Evolutionary conservation across 2,888 invertebrate genomes (phyloP), one percentile per base, ranked within the genome.

Genomic region (Cephus spinipes): DNA sequence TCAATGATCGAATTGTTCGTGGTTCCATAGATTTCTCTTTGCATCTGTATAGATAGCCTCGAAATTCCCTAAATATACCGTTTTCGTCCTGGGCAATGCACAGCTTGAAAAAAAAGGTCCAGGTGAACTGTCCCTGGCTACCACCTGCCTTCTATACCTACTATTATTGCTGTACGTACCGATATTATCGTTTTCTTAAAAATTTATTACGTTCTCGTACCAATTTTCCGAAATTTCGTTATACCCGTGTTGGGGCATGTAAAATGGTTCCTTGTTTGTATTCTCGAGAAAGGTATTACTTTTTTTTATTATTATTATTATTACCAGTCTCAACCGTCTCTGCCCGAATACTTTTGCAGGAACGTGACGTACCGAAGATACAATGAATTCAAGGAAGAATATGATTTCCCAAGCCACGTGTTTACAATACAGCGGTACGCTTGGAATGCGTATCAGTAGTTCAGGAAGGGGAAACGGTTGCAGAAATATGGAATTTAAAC

Each of bases 81-180:
- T 75, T 83, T 77, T 82, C 80, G 81, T 83, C 80, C 80, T 15
- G 75, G 76, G 73, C 80, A 74, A 79, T 82, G 80, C 77, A 79
- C 80, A 84, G 84, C 84, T 80, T 81, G 83, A 84, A 83, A 85
- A 83, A 85, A 84, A 82, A 82, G 80, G 82, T 79, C 81, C 80
- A 83, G 82, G 79, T 32, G 32, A 15, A 85, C 78, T 80, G 80
- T 80, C 75, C 55, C 73, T 73, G 77, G 73, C 12, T 73, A 55
- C 40, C 74, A 74, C 75, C 78, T 78, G 74, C 77, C 81, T 79
- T 82, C 79, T 79, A 55, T 79, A 55, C 55, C 55, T 55, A 55
- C 55, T 55, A 55, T 55, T 55, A 55, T 55, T 23, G 40, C 12
- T 15, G 23, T 55, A 55, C 55, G 55, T 55, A 55, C 55, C 55